These are phyloP conservation scores for Vidua chalybeata DNA, from an alignment of 2,113 vertebrate genomes.

Conservation along the genomic window DNA sequence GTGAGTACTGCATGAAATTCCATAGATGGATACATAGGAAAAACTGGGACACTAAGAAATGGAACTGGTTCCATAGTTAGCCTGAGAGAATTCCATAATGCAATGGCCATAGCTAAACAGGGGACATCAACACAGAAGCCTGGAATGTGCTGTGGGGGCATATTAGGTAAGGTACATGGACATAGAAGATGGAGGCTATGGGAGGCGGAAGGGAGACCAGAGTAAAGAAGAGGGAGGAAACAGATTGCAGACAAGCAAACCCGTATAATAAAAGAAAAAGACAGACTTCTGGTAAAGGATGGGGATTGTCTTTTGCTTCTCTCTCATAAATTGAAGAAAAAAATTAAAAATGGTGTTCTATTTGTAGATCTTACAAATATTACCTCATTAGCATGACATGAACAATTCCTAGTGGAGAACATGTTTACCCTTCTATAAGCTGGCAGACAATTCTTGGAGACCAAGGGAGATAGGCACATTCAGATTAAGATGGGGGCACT, in stretches of 20 bases:
- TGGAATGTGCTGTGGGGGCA: rapidly evolving
- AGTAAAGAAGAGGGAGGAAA: not conserved
- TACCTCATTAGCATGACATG: not conserved
- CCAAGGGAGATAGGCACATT: not conserved
- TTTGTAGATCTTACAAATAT: not conserved
- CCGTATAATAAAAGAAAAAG: not conserved
- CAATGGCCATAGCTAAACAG: not conserved
- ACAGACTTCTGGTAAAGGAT: not conserved
- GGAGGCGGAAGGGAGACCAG: not conserved
- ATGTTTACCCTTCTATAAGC: not conserved
- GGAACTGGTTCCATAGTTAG: rapidly evolving
- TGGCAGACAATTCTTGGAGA: not conserved
- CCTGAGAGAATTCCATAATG: not conserved
- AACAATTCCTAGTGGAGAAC: not conserved
- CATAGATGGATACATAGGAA: not conserved
- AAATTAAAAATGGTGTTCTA: not conserved
- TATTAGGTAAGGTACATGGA: not conserved
- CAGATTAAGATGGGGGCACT: not conserved
- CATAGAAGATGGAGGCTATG: not conserved
- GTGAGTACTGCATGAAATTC: not conserved
- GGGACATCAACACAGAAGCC: not conserved
- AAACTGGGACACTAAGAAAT: not conserved
- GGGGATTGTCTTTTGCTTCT: not conserved
- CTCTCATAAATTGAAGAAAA: not conserved
- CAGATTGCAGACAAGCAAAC: not conserved